Conservation (phyloP, 2,113 vertebrate species). For the Megalops atlanticus region DNA sequence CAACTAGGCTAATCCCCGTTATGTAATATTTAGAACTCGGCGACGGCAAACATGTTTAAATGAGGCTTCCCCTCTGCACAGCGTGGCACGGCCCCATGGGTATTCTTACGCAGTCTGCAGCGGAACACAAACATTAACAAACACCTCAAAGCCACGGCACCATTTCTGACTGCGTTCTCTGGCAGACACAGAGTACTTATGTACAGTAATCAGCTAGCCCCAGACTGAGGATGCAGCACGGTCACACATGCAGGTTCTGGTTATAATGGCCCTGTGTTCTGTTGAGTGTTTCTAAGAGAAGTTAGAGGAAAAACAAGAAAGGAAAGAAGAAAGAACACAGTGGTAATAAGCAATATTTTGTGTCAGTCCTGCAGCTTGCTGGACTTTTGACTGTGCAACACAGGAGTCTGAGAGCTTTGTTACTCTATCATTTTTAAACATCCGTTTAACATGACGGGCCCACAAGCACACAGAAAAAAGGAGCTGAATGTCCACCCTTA, state of each 20-base stretch:
- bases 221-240: too few species aligned
- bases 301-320: too few species aligned
- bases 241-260: too few species aligned
- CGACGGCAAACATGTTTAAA: slow-evolving; percentile 39
- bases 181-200: background rate
- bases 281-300: too few species aligned
- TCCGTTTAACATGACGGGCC: background rate
- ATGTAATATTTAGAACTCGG: slow-evolving; percentile 52
- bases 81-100: background rate
- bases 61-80: background rate
- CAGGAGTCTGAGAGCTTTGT: too few species aligned
- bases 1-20: slow-evolving; percentile 54
- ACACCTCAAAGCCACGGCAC: background rate
- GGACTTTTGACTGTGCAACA: too few species aligned
- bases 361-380: too few species aligned
- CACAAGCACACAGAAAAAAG: background rate
- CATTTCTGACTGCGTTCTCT: background rate
- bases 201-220: background rate
- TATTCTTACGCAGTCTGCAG: background rate
- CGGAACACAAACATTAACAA: background rate
- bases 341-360: too few species aligned
- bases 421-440: background rate
- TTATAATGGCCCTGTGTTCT: too few species aligned
- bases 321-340: too few species aligned
- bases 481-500: background rate